phyloP scores from a whole-genome alignment of 2,797 vertebrate genomes.

The Clarias pachynema region DNA sequence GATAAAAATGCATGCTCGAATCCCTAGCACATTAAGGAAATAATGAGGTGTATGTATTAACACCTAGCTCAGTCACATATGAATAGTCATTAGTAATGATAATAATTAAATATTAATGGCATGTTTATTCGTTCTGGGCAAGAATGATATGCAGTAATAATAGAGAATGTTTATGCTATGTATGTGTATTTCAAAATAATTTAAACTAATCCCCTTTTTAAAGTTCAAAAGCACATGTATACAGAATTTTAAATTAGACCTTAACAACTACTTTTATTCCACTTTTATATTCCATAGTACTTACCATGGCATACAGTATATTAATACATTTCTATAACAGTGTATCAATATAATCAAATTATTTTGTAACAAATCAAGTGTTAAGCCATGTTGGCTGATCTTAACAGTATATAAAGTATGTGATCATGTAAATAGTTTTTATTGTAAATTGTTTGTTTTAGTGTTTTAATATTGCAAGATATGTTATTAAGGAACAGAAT shows the following conservation, averaged over 20 bases:
- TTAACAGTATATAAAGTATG: background rate
- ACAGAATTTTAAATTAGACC: background rate
- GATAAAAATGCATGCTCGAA: background rate
- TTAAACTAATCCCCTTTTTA: background rate
- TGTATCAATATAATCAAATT: background rate
- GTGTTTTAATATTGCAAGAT: background rate
- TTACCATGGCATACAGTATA: background rate
- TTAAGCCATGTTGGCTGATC: background rate
- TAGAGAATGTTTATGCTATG: background rate
- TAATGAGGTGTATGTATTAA: background rate
- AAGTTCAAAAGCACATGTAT: background rate
- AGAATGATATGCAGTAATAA: background rate
- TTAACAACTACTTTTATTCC: background rate
- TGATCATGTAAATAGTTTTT: background rate
- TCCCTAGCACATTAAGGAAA: background rate
- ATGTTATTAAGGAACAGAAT: background rate
- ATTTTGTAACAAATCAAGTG: background rate
- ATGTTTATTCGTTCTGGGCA: background rate
- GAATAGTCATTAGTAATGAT: constrained; percentile 4
- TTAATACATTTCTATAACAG: background rate
- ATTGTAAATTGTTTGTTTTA: background rate
- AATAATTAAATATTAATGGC: background rate
- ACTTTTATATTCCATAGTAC: background rate
- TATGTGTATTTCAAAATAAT: background rate
- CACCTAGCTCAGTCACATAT: background rate